Evolutionary conservation across 2,797 vertebrate genomes (phyloP).

Genomic region (Clarias laeviceps): DNA sequence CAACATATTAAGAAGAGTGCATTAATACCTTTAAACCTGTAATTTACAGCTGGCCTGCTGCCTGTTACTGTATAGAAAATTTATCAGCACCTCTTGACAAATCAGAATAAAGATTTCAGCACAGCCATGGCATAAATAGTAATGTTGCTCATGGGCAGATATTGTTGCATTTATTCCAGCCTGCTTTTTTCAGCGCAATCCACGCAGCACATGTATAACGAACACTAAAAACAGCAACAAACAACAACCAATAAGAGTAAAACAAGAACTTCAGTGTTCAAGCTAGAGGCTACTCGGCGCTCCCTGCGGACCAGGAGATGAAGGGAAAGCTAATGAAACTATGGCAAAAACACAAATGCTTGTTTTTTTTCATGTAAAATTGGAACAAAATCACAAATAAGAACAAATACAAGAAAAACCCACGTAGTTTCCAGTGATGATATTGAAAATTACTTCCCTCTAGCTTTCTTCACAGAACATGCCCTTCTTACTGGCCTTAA

Average conservation of each 20-base stretch:
- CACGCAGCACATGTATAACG: not conserved
- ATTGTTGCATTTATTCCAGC: not conserved
- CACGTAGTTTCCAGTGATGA: not conserved
- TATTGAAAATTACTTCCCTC: not conserved
- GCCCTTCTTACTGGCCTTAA: not conserved
- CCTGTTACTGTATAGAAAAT: not conserved
- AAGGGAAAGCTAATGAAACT: not conserved
- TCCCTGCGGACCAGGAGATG: not conserved
- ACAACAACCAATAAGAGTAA: not conserved
- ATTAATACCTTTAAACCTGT: not conserved
- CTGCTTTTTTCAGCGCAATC: not conserved
- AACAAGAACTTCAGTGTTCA: slow-evolving; percentile 11
- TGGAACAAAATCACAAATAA: slow-evolving; percentile 5
- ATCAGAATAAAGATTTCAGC: not conserved
- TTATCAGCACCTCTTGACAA: not conserved
- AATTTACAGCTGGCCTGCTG: no score
- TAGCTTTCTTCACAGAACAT: not conserved
- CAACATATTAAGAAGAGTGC: not conserved
- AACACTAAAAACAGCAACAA: not conserved
- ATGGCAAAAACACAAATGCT: not conserved
- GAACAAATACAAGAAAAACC: slow-evolving; percentile 8
- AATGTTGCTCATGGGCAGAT: not conserved
- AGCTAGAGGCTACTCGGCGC: not conserved
- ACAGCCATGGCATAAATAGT: not conserved
- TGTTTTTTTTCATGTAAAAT: not conserved